These are phyloP conservation scores for Eupithecia pulchellata DNA, from an alignment of 2,888 invertebrate species.

Conservation along the genomic window DNA sequence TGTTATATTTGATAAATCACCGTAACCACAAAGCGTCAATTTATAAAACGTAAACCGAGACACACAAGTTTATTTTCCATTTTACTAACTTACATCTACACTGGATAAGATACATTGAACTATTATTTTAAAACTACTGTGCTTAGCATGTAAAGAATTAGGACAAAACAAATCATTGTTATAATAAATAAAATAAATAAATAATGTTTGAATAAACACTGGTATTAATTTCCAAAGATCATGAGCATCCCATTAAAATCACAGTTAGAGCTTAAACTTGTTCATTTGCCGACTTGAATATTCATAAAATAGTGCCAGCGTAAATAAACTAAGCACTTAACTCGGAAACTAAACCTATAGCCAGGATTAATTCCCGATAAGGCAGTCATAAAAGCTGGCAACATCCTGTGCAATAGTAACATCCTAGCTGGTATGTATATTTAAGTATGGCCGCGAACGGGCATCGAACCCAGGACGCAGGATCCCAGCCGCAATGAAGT, in stretches of 20 bases:
- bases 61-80: neutral
- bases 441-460: slow-evolving; percentile 59
- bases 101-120: neutral
- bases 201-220: too few relatives aligned
- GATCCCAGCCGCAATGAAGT: slow-evolving; percentile 42
- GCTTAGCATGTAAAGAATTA: neutral
- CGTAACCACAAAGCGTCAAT: slow-evolving; percentile 44
- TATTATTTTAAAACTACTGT: neutral
- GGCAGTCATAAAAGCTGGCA: slow-evolving; percentile 29
- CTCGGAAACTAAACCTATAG: slow-evolving; percentile 11
- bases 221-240: neutral
- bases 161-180: neutral
- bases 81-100: neutral
- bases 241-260: neutral
- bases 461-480: slow-evolving; percentile 71
- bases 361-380: slow-evolving; percentile 32
- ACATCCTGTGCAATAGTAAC: slow-evolving; percentile 52
- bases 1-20: slow-evolving; percentile 50
- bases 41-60: neutral
- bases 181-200: neutral
- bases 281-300: neutral
- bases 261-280: neutral
- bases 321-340: slow-evolving; percentile 18
- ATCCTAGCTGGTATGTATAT: slow-evolving; percentile 62
- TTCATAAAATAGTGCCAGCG: slow-evolving; percentile 4